Conservation (phyloP, 2,888 invertebrate species). For the Agonum fuliginosum region DNA sequence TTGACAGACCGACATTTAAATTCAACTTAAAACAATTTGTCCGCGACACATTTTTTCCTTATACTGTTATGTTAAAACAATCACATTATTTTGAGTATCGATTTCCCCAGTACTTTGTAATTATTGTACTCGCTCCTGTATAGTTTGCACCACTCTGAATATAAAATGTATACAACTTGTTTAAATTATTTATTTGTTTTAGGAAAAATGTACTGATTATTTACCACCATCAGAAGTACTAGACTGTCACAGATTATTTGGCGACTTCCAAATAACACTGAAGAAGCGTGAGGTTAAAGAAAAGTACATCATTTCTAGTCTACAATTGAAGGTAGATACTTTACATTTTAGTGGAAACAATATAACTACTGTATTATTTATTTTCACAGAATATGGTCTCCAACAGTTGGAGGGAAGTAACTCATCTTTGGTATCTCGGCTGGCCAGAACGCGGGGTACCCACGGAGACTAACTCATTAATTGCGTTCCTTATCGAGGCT, state of each 20-base stretch:
- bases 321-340: conserved; percentile 87
- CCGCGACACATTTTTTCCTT: too few species aligned
- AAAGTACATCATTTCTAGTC: conserved; percentile 90
- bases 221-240: conserved; percentile 93
- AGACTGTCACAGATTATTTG: conserved; percentile 90
- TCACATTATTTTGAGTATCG: too few species aligned
- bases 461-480: conserved; percentile 86
- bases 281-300: conserved; percentile 93
- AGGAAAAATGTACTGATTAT: conserved; percentile 94
- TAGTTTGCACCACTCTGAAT: not conserved
- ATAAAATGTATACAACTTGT: too few species aligned
- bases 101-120: too few species aligned
- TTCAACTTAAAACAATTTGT: too few species aligned
- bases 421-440: conserved; percentile 92
- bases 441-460: conserved; percentile 95
- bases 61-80: too few species aligned
- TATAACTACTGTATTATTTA: not conserved
- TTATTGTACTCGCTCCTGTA: too few species aligned
- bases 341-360: not conserved
- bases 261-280: conserved; percentile 90
- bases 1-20: too few species aligned
- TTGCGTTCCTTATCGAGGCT: conserved; percentile 91
- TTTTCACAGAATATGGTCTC: conserved; percentile 81
- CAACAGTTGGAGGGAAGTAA: conserved; percentile 90
- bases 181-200: conserved; percentile 66